phyloP scores from a whole-genome alignment of 2,888 invertebrate genomes.

The Agrotis segetum region DNA sequence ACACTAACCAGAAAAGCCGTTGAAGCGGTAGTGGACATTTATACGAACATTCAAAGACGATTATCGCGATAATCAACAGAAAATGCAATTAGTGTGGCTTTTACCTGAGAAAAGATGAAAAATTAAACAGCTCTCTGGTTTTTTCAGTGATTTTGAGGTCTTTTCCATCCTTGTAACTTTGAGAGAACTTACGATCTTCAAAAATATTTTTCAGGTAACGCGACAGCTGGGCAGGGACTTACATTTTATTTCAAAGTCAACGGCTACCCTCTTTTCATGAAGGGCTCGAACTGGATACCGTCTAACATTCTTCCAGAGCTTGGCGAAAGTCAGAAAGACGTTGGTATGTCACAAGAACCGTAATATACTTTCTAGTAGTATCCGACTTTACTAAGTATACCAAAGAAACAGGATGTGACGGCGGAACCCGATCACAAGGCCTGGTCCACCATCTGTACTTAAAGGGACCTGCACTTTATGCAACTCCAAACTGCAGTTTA shows the following conservation, averaged over 20 bases:
- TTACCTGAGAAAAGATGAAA: too few relatives aligned
- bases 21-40: too few relatives aligned
- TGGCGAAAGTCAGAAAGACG: conserved; percentile 86
- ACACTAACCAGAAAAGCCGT: too few relatives aligned
- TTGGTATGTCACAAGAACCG: conserved; percentile 73
- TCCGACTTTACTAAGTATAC: too few relatives aligned
- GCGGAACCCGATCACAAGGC: too few relatives aligned
- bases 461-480: too few relatives aligned
- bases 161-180: not conserved
- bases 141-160: not conserved
- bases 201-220: conserved; percentile 77
- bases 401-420: too few relatives aligned
- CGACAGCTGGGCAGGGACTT: conserved; percentile 90
- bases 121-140: not conserved
- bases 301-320: conserved; percentile 95
- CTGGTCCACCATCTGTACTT: too few relatives aligned
- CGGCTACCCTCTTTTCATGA: conserved; percentile 96
- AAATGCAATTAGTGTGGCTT: too few relatives aligned
- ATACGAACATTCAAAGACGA: too few relatives aligned
- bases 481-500: too few relatives aligned
- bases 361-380: not conserved
- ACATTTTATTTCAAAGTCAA: conserved; percentile 97
- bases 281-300: conserved; percentile 98
- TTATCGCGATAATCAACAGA: too few relatives aligned
- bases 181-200: not conserved